Base-by-base conservation (phyloP, 2,797 vertebrate genomes). In the Falco peregrinus region DNA sequence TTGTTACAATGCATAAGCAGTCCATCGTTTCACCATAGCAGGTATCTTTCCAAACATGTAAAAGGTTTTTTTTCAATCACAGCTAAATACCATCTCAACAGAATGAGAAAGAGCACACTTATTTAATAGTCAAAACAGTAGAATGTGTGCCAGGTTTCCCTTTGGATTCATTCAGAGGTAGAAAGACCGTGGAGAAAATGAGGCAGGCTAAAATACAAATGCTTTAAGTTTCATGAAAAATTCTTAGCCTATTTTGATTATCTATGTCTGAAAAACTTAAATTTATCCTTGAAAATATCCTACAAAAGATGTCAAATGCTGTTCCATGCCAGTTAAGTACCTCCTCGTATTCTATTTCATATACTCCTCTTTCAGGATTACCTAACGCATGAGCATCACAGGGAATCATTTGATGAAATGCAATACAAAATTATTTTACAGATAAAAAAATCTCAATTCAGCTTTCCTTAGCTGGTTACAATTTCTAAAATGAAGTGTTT, bases 1-100 rank as follows among this genome's bases (percentile, higher is more conserved):
- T 99, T 59, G 98, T 99, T 97, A 99, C 98, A 96, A 99, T 99
- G 97, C 99, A 99, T 95, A 99, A 98, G 98, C 99, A 99, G 97
- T 99, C 99, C 99, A 99, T 99, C 73, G 90, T 97, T 98, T 96
- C 92, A 96, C 97, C 97, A 98, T 89, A 97, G 97, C 97, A 97
- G 80, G 83, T 93, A 85, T 95, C 95, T 97, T 96, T 96, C 97
- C 97, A 96, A 85, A 93, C 95, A 95, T 97, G 95, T 97, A 97
- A 98, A 93, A 96, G 96, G 95, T 80, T 97, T 98, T 95, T 89
- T 94, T 78, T 77, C 94, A 64, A 96, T 94, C 96, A 92, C 87
- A 97, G 93, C 75, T 85, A 87, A 97, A 70, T 57, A 73, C 33
- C 95, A 95, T 87, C 91, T 90, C 84, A 96, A 89, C 85, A 89